These are phyloP conservation scores for Sebastes minor DNA, from an alignment of 2,797 vertebrate species.

Conservation along the genomic window DNA sequence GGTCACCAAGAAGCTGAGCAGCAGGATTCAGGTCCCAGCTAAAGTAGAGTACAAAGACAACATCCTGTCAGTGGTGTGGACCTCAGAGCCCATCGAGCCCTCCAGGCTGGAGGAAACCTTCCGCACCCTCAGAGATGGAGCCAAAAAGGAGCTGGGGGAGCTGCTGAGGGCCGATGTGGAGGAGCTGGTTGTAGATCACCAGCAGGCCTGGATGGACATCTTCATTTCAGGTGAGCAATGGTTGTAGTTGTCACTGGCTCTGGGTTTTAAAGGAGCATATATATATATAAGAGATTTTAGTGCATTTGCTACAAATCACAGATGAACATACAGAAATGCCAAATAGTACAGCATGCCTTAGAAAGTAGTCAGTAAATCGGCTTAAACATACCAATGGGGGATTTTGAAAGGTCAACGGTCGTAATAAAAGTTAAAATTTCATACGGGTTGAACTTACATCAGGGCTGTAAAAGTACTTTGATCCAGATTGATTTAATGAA, in stretches of 20 bases:
- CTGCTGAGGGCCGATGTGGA: slow-evolving; percentile 84
- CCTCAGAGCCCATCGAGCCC: slow-evolving; percentile 83
- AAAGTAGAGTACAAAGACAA: slow-evolving; percentile 88
- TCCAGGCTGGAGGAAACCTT: slow-evolving; percentile 87
- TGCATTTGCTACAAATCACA: background rate
- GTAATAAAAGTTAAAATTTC: background rate
- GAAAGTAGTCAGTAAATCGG: background rate
- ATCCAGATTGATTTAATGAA: background rate
- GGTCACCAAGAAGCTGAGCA: slow-evolving; percentile 84
- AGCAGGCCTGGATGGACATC: slow-evolving; percentile 92
- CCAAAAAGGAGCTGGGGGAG: slow-evolving; percentile 90
- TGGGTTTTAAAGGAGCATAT: background rate
- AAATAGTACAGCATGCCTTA: background rate
- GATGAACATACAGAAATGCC: background rate
- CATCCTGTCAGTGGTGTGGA: slow-evolving; percentile 89
- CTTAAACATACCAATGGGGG: background rate
- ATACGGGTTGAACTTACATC: background rate
- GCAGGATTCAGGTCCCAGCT: slow-evolving; percentile 86
- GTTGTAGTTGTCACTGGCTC: background rate
- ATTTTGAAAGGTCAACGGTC: background rate
- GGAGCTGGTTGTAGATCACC: slow-evolving; percentile 89
- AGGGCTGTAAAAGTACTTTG: background rate
- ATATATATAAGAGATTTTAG: background rate
- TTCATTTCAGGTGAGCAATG: slow-evolving; percentile 90
- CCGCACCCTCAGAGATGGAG: slow-evolving; percentile 81